Conservation (phyloP, 2,797 vertebrate species). For the Syngnathus rostellatus region DNA sequence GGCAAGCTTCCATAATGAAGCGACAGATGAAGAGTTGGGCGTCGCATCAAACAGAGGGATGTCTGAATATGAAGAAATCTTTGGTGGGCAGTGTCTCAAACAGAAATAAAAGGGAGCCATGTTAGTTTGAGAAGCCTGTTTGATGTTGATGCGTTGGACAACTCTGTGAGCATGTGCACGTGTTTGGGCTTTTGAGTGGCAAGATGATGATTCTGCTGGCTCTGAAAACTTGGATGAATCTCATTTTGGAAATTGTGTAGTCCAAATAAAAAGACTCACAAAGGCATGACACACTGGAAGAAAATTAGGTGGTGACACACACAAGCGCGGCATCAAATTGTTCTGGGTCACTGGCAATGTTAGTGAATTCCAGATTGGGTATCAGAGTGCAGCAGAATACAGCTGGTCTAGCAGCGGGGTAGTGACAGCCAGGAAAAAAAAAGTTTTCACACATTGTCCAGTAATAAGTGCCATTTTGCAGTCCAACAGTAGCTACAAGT, state of each 20-base stretch:
- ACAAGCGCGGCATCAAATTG: slow-evolving; percentile 44
- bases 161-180: slow-evolving; percentile 21
- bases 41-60: slow-evolving; percentile 44
- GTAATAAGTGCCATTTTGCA: neutral
- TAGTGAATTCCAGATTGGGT: slow-evolving; percentile 38
- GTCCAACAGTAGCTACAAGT: neutral
- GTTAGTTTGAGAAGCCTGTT: slow-evolving; percentile 53
- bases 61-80: slow-evolving; percentile 57
- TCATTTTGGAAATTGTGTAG: slow-evolving; percentile 35
- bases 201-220: slow-evolving; percentile 51
- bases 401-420: slow-evolving; percentile 62
- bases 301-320: slow-evolving; percentile 30
- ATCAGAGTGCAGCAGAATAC: slow-evolving; percentile 53
- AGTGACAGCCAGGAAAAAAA: slow-evolving; percentile 48
- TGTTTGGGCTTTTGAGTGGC: slow-evolving; percentile 23
- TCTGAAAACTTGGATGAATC: slow-evolving; percentile 44
- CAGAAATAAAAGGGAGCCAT: slow-evolving; percentile 46
- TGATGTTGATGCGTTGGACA: slow-evolving; percentile 51
- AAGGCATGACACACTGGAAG: slow-evolving; percentile 12
- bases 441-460: neutral
- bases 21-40: slow-evolving; percentile 54
- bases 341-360: slow-evolving; percentile 51
- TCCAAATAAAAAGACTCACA: slow-evolving; percentile 27
- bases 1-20: slow-evolving; percentile 47
- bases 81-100: slow-evolving; percentile 55